Evolutionary conservation across 2,888 invertebrate species (phyloP), one percentile per base, ranked within the genome.

Genomic region (Harpalus rubripes): DNA sequence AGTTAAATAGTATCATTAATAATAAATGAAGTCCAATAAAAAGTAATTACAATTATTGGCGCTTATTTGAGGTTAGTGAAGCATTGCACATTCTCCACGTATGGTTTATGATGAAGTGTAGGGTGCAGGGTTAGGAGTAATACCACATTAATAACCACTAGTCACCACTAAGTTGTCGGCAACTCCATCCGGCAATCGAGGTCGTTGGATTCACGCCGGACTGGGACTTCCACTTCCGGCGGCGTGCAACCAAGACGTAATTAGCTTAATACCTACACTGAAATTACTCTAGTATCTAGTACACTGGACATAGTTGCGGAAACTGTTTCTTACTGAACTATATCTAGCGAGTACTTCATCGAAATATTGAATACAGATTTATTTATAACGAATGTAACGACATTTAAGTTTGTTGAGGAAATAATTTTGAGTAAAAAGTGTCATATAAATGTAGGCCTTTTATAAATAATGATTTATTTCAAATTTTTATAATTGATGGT

Each of bases 171-270:
- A 59, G 63, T 72, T 39, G 41, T 15, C 68, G 68, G 15, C 68
- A 72, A 72, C 68, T 39, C 68, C 68, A 72, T 72, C 68, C 68
- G 68, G 68, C 41, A 41, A 41, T 72, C 15, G 41, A 72, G n/a
- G 68, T 18, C 41, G 41, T 15, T 41, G 41, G 18, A 72, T 15
- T 15, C n/a, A 15, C 39, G 15, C 18, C 39, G 39, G n/a, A 72
- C 41, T 15, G 18, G 68, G 41, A 72, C 41, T 41, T 68, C 68
- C 68, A 12, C 32, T 68, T 52, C 39, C 68, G 41, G 39, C 68
- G 8, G 59, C 12, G n/a, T 32, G 56, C 56, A 15, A 56, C 15
- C 16, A 6, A 18, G 15, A 15, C 59, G 18, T 18, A 61, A 61
- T 61, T 61, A 61, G 16, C 59, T 18, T 16, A 15, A 56, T 18